Base-by-base conservation (phyloP, 37 sponge, comb jelly and placozoan genomes). In the Chondrosia reniformis region DNA sequence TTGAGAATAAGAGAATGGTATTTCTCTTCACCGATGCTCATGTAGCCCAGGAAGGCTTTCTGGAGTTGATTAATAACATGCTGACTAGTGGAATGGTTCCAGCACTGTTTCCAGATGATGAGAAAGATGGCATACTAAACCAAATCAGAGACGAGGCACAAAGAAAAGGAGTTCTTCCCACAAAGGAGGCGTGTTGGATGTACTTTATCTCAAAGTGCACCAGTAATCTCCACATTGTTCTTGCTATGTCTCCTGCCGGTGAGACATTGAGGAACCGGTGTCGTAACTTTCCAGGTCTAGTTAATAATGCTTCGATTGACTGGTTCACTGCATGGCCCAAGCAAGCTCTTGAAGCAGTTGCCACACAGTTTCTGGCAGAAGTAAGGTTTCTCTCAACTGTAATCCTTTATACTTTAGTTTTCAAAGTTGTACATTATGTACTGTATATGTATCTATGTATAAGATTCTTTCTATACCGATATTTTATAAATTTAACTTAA, bases 291-390 rank as follows among this genome's bases (percentile, higher is more conserved):
- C 99, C 95, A 4, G 99, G 99, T 27, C 81, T 98, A 45, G 99
- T 98, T 27, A 98, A 95, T 78, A 93, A 89, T 49, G 74, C 83
- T 13, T 93, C 94, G 37, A 98, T 98, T 71, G 99, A 98, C 80
- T 98, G 99, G 99, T 98, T 95, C 92, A 95, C 88, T 69, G 93
- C 96, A 5, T 98, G 99, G 99, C 99, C 99, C 27, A 84, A 86
- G 22, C 99, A 98, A 67, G 99, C 99, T 24, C 88, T 98, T 54
- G 84, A 91, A 8, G 99, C 99, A 55, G 99, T 98, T 28, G 99
- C 96, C 39, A 91, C 84, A 24, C 89, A 86, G 38, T 98, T 98
- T 80, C 82, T 98, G 43, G 85, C 91, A 33, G 96, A 95, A 56
- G 97, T 92, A 57, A 80, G 72, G 39, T 46, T 59, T 32, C 82